phyloP scores from a whole-genome alignment of 2,888 invertebrate genomes.

The Synanthedon myopaeformis region DNA sequence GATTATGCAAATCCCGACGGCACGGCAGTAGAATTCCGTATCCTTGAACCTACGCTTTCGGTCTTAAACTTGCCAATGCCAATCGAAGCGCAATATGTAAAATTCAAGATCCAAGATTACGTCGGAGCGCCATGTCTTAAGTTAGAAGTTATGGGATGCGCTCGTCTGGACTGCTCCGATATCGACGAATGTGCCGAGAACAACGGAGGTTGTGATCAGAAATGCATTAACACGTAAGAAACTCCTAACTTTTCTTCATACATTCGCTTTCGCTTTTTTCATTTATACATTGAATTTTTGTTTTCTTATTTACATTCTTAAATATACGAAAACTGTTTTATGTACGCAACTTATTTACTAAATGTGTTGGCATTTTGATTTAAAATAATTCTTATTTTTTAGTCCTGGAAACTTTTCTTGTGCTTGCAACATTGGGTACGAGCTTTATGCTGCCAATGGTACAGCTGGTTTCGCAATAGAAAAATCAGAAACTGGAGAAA shows the following conservation, averaged over 20 bases:
- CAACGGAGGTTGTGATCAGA: constrained; percentile 94
- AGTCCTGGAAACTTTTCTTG: constrained; percentile 90
- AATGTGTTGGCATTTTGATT: not conserved
- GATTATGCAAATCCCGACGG: constrained; percentile 94
- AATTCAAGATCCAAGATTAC: constrained; percentile 89
- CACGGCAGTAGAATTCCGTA: constrained; percentile 91
- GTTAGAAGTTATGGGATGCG: constrained; percentile 93
- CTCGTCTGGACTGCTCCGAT: constrained; percentile 88
- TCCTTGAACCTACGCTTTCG: constrained; percentile 89
- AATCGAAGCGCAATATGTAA: constrained; percentile 89
- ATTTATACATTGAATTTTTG: not conserved
- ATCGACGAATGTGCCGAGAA: constrained; percentile 87
- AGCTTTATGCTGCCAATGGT: constrained; percentile 87
- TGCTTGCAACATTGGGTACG: constrained; percentile 91
- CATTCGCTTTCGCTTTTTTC: not conserved
- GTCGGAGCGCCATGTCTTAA: constrained; percentile 90
- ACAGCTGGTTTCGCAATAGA: constrained; percentile 89
- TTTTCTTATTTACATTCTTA: not conserved
- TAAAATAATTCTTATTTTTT: constrained; percentile 5
- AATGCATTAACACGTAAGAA: constrained; percentile 83
- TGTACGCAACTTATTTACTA: not conserved
- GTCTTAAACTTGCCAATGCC: constrained; percentile 91
- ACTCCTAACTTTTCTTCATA: not conserved
- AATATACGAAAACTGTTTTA: not conserved
- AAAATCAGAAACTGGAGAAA: constrained; percentile 84